Evolutionary conservation across 2,113 vertebrate species (phyloP).

Genomic region (Nesogale talazaci): DNA sequence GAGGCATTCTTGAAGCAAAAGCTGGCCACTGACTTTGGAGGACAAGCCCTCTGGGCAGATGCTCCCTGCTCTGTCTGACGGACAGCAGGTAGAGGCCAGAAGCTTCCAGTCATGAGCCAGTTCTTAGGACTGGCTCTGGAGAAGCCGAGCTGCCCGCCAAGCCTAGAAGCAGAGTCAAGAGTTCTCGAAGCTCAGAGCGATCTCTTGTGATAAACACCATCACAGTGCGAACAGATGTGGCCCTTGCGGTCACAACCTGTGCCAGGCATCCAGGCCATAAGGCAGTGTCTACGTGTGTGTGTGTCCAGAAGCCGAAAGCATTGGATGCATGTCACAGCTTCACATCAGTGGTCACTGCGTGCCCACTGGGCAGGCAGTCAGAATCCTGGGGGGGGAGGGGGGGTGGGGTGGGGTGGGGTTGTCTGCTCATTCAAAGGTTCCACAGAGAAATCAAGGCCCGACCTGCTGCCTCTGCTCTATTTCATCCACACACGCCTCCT

Average conservation of each 20-base stretch:
- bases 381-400: no score
- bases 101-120: neutral
- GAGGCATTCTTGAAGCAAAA: neutral
- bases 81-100: neutral
- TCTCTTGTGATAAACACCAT: neutral
- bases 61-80: neutral
- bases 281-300: neutral
- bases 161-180: neutral
- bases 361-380: fast-evolving
- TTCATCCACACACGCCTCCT: neutral
- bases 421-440: neutral
- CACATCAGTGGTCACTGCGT: neutral
- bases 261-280: neutral
- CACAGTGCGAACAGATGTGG: no score
- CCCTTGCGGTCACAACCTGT: neutral
- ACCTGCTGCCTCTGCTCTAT: neutral
- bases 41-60: neutral
- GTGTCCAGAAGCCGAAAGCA: neutral
- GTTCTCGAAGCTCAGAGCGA: neutral
- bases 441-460: neutral
- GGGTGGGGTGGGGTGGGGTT: no score
- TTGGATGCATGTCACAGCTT: neutral
- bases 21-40: neutral
- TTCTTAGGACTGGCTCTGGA: no score
- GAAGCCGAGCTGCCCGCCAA: neutral